Evolutionary conservation across 2,113 vertebrate genomes (phyloP), one percentile per base, ranked within the genome.

Genomic region (Rhinoderma darwinii): DNA sequence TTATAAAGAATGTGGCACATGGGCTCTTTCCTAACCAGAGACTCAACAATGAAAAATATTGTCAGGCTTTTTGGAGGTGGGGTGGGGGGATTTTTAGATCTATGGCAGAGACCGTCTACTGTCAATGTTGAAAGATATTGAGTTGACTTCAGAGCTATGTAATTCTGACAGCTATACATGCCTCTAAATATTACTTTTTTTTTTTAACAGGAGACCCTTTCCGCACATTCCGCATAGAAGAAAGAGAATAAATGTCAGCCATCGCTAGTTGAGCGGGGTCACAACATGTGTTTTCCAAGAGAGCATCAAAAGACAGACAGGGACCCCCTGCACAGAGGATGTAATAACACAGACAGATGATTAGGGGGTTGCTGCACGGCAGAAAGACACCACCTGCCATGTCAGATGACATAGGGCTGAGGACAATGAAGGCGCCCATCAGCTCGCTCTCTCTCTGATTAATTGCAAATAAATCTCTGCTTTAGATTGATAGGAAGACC

Each of bases 341-440:
- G 79, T 82, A 63, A 82, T 66, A 82, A 30, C 22, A 66, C 79
- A 63, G 78, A 43, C 78, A 66, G 39, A 50, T 56, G 75, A 78
- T 66, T 59, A 66, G 39, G 39, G 15, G 56, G 61, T 10, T n/a
- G 9, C 54, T 61, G 37, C 17, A 25, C 12, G 17, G 39, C 37
- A 81, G 78, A 59, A 81, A 30, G 37, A 18, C 54, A 41, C 54
- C 78, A 81, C 78, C 78, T 81, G 78, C 54, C 78, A 63, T 44
- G 54, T 61, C 35, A n/a, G 77, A 59, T 59, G 32, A 81, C 78
- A 82, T 14, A 22, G 20, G 54, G 47, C 56, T 39, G 20, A n/a
- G 20, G 20, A 35, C 43, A 51, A 77, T 77, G 74, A 11, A 39
- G 25, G 54, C 54, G 25, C 1, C 35, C 54, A 66, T 27, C 39